phyloP scores from a whole-genome alignment of 2,113 vertebrate genomes.

The Menidia beryllina region DNA sequence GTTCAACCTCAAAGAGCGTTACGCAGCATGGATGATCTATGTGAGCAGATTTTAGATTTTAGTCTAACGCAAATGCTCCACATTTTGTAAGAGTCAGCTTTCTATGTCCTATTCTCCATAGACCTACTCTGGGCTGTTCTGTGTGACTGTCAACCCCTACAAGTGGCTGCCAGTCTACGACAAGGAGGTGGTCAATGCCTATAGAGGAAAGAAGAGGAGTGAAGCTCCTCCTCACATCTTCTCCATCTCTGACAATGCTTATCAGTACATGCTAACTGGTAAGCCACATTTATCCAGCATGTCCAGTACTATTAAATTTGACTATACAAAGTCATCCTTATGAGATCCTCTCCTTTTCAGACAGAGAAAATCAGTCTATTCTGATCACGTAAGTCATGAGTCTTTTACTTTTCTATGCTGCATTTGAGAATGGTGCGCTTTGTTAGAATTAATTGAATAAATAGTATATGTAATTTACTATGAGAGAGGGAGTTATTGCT shows the following conservation, averaged over 20 bases:
- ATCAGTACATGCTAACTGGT: conserved; percentile 93
- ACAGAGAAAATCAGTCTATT: conserved; percentile 79
- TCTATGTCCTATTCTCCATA: conserved; percentile 4
- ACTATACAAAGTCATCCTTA: background rate
- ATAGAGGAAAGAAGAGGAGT: conserved; percentile 91
- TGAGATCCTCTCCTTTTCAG: conserved; percentile 47
- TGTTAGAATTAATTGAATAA: background rate
- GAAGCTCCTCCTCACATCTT: conserved; percentile 95
- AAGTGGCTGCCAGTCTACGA: conserved; percentile 93
- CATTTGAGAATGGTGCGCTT: background rate
- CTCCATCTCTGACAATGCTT: conserved; percentile 93
- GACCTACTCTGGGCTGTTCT: conserved; percentile 87
- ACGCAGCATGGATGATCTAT: conserved; percentile 92
- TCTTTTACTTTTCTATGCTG: background rate
- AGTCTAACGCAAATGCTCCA: background rate
- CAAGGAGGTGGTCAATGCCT: conserved; percentile 87
- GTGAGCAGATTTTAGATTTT: conserved; percentile 74
- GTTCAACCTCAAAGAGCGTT: conserved; percentile 94
- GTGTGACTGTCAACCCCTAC: conserved; percentile 92
- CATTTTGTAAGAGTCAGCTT: background rate
- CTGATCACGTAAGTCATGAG: conserved; percentile 73
- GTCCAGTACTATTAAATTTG: background rate
- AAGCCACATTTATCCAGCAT: background rate
- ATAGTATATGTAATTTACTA: too few species aligned
- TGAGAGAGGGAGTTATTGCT: too few species aligned